A percentile compares a stretch with the other conserved stretches of the same genome.
These are phyloP conservation scores for Luscinia megarhynchos DNA, from an alignment of 2,797 vertebrate species.

Conservation along the genomic window DNA sequence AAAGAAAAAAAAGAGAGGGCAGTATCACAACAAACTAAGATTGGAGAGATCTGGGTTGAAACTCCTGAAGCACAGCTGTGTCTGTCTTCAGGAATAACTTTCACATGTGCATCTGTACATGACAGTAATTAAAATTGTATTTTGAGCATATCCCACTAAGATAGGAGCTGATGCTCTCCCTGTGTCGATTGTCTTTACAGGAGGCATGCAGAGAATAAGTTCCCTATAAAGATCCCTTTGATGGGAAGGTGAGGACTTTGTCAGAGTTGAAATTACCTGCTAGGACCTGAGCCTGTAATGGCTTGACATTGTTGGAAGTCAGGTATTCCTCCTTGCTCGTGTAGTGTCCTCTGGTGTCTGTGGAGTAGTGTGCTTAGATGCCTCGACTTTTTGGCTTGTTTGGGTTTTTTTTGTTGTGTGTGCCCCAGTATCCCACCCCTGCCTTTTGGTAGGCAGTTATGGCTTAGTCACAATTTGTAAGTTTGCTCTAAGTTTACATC, in stretches of 20 bases:
- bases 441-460: neutral
- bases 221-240: neutral
- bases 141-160: neutral
- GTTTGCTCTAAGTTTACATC: neutral
- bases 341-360: neutral
- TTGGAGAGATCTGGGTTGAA: neutral
- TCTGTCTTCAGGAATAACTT: neutral
- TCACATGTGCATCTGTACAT: neutral
- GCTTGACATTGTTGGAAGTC: neutral
- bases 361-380: neutral
- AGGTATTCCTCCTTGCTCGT: accelerated
- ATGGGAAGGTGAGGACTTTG: neutral
- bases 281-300: neutral
- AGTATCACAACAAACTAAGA: neutral
- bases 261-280: neutral
- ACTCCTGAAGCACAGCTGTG: neutral
- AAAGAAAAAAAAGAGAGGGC: neutral
- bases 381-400: neutral
- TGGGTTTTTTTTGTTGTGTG: neutral
- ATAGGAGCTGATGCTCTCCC: neutral
- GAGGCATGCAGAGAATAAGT: neutral
- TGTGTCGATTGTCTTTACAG: neutral
- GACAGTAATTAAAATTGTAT: neutral
- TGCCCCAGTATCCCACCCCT: accelerated
- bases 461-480: neutral